These are phyloP conservation scores for Pelmatolapia mariae DNA, from an alignment of 2,113 vertebrate genomes.

Conservation along the genomic window DNA sequence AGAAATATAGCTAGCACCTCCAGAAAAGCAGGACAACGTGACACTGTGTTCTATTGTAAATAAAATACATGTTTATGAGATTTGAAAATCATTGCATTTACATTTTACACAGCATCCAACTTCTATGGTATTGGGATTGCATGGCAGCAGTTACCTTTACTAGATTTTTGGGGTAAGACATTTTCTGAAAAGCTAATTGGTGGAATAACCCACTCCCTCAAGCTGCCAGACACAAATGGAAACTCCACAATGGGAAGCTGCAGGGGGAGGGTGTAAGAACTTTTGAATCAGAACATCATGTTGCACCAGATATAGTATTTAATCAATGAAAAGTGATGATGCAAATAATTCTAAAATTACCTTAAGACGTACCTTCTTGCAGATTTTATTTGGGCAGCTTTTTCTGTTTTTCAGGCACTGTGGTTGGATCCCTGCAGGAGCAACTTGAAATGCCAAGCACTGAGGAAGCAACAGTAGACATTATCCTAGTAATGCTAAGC, in stretches of 20 bases:
- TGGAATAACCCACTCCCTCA: constrained; percentile 62
- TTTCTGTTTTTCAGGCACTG: not conserved
- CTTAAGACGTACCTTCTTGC: not conserved
- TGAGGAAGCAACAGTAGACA: not conserved
- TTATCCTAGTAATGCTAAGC: not conserved
- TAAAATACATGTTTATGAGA: not conserved
- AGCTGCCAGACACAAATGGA: not conserved
- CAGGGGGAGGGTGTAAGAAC: not conserved
- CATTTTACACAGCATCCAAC: not conserved
- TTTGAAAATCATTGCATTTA: not conserved
- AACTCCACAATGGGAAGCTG: not conserved
- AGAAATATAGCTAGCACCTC: not conserved
- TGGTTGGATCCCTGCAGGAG: not conserved
- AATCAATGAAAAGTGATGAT: not conserved
- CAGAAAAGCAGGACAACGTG: not conserved
- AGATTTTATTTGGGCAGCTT: not conserved
- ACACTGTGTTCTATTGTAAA: not conserved
- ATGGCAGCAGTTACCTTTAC: constrained; percentile 19
- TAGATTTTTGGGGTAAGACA: constrained; percentile 43
- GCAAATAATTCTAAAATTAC: not conserved
- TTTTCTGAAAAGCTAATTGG: constrained; percentile 48
- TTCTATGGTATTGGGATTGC: not conserved
- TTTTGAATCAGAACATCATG: not conserved
- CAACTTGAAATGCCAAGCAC: not conserved
- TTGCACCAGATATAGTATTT: not conserved